Percentiles rank a stretch among this genome's conserved stretches.
Conservation (phyloP, 2,113 vertebrate species). For the Drymodes brunneopygia region DNA sequence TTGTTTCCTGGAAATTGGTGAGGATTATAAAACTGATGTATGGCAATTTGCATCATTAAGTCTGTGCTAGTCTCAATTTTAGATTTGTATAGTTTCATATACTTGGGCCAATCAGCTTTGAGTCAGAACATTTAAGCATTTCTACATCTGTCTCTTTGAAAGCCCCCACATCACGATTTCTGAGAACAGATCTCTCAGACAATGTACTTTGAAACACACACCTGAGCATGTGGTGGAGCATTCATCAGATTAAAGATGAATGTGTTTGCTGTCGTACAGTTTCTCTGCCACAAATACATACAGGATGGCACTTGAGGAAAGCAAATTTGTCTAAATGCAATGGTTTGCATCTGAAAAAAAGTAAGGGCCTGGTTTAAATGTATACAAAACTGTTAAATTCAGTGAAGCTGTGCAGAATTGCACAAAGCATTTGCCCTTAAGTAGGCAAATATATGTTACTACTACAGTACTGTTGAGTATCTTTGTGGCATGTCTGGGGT, state of each 20-base stretch:
- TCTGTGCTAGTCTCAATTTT: neutral
- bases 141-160: neutral
- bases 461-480: neutral
- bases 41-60: neutral
- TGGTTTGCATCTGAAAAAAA: neutral
- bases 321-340: neutral
- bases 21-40: neutral
- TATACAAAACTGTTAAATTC: neutral
- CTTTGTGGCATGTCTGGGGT: neutral
- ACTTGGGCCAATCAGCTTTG: neutral
- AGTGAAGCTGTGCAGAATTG: neutral
- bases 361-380: neutral
- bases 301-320: neutral
- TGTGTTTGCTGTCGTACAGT: neutral
- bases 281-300: neutral
- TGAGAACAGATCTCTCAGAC: conserved; percentile 32
- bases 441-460: neutral
- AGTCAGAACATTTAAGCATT: neutral
- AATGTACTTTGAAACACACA: conserved; percentile 9
- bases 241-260: conserved; percentile 14
- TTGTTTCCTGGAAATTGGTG: neutral
- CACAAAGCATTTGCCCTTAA: neutral
- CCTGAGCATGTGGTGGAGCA: neutral
- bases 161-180: neutral
- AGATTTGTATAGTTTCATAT: neutral